Percentiles rank a stretch among this genome's conserved stretches.
Conservation (phyloP, 2,888 invertebrate genomes). For the Anticlea derivata region DNA sequence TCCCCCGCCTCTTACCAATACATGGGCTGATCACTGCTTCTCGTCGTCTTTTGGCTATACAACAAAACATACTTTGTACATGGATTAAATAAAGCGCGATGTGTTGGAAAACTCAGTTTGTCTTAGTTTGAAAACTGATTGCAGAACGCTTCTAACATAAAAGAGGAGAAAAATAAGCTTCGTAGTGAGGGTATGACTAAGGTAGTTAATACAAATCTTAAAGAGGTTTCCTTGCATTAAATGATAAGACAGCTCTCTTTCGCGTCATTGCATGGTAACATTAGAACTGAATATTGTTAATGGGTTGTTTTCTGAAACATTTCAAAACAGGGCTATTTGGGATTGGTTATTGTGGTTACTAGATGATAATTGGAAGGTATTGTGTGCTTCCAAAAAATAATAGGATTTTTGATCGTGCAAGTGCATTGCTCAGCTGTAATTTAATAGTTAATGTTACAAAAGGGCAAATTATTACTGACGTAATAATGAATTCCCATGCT, state of each 20-base stretch:
- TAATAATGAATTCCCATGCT: neutral
- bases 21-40: slow-evolving; percentile 85
- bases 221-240: too few species aligned
- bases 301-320: too few species aligned
- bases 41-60: slow-evolving; percentile 25
- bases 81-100: neutral
- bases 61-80: slow-evolving; percentile 17
- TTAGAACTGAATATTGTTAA: too few species aligned
- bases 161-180: too few species aligned
- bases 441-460: neutral
- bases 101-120: neutral
- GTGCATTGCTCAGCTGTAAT: slow-evolving; percentile 16
- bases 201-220: too few species aligned
- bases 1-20: slow-evolving; percentile 93
- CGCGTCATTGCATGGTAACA: too few species aligned
- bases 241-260: too few species aligned
- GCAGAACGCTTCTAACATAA: too few species aligned
- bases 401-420: neutral
- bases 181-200: too few species aligned
- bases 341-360: too few species aligned
- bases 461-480: neutral
- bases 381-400: slow-evolving; percentile 13
- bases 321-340: too few species aligned
- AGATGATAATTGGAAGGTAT: too few species aligned
- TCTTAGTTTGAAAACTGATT: neutral